These are phyloP conservation scores for Platysteira castanea DNA, from an alignment of 2,113 vertebrate genomes.

Conservation along the genomic window DNA sequence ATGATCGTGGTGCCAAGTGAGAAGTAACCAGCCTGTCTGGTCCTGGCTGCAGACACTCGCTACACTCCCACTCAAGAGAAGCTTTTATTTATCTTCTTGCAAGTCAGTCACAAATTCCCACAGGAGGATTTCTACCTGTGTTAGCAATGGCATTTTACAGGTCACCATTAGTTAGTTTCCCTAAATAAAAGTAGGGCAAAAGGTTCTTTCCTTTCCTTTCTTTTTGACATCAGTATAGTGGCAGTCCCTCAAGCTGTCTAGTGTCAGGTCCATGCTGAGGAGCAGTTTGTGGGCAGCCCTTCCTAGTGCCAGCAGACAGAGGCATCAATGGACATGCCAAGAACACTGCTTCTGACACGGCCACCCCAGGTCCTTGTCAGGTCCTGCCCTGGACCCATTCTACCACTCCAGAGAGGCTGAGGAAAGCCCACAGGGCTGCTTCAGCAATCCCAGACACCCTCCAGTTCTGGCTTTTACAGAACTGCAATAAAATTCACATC, in stretches of 20 bases:
- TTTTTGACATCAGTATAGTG: background rate
- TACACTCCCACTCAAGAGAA: background rate
- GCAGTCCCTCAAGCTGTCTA: background rate
- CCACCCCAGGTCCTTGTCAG: background rate
- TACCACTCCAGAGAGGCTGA: rapidly evolving
- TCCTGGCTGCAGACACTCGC: background rate
- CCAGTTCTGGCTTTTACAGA: background rate
- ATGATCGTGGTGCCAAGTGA: background rate
- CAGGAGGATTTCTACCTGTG: background rate
- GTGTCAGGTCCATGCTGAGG: background rate
- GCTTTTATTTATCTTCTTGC: background rate
- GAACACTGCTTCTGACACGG: rapidly evolving
- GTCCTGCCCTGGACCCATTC: background rate
- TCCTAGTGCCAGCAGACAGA: rapidly evolving
- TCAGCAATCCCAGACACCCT: background rate
- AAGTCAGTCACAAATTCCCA: background rate
- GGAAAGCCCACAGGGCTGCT: background rate
- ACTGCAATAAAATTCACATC: background rate
- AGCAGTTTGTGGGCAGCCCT: background rate
- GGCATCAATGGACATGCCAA: background rate
- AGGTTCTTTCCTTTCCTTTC: background rate
- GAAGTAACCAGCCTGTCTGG: background rate
- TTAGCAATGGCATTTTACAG: background rate
- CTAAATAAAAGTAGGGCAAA: background rate
- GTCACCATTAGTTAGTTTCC: background rate